These are phyloP conservation scores for Picus viridis DNA, from an alignment of 2,797 vertebrate species.

Conservation along the genomic window DNA sequence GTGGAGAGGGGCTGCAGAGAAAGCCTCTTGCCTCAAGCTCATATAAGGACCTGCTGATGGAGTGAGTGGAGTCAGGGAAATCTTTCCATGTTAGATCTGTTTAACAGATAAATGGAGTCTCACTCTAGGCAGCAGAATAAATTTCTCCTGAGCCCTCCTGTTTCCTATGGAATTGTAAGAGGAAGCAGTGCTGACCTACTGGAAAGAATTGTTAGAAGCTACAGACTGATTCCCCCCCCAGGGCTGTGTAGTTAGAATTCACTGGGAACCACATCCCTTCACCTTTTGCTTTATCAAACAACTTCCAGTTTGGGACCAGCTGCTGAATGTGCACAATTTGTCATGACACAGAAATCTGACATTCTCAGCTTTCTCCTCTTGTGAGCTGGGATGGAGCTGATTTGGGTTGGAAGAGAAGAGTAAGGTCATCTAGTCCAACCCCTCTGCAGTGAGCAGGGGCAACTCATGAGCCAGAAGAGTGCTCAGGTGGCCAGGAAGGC, in stretches of 20 bases:
- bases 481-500: too few relatives aligned
- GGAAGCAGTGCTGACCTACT: neutral
- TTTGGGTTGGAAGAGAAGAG: neutral
- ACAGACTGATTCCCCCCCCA: too few relatives aligned
- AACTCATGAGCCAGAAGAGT: too few relatives aligned
- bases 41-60: too few relatives aligned
- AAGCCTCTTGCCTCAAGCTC: too few relatives aligned
- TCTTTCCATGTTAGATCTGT: neutral
- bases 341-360: neutral
- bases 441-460: too few relatives aligned
- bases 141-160: rapidly evolving
- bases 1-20: too few relatives aligned
- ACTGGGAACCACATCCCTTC: neutral
- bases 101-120: neutral
- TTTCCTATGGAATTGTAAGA: neutral
- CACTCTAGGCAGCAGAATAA: neutral
- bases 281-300: neutral
- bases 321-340: neutral
- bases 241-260: neutral
- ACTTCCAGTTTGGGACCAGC: neutral
- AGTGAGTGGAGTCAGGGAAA: too few relatives aligned
- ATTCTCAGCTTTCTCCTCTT: neutral
- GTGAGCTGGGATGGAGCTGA: neutral
- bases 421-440: neutral
- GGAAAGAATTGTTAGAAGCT: neutral